Conservation (phyloP, 2,113 vertebrate genomes). For the Propithecus coquereli region DNA sequence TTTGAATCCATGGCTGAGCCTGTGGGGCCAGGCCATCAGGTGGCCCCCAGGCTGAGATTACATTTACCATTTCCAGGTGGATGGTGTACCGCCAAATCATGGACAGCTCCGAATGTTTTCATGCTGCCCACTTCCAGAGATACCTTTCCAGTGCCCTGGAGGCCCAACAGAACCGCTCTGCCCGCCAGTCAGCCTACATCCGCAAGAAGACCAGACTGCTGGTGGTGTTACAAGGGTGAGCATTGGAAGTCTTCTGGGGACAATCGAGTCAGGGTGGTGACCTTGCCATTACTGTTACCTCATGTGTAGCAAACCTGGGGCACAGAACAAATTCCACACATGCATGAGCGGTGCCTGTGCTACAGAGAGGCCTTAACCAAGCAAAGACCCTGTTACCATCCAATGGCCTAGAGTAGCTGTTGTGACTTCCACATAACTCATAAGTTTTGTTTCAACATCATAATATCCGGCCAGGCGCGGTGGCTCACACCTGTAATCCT, state of each 20-base stretch:
- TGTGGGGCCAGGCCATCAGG: neutral
- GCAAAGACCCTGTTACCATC: neutral
- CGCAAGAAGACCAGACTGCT: slow-evolving; percentile 85
- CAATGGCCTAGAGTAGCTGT: neutral
- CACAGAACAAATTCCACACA: neutral
- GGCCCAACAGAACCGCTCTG: slow-evolving; percentile 80
- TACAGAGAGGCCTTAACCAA: neutral
- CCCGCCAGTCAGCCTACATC: slow-evolving; percentile 60
- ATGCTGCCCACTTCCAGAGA: slow-evolving; percentile 90
- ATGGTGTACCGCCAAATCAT: slow-evolving; percentile 88
- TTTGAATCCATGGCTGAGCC: neutral
- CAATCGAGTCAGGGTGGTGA: neutral
- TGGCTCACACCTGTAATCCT: too few relatives aligned
- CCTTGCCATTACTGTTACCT: neutral
- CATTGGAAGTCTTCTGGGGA: neutral
- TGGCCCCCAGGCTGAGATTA: neutral
- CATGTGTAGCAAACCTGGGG: neutral
- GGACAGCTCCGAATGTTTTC: slow-evolving; percentile 89
- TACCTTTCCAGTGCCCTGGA: slow-evolving; percentile 88
- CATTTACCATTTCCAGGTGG: slow-evolving; percentile 84
- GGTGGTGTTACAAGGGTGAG: slow-evolving; percentile 93
- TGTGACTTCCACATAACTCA: neutral
- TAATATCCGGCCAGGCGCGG: neutral
- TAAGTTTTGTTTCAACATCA: neutral
- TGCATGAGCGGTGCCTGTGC: neutral